A percentile compares a stretch with the other conserved stretches of the same genome.
Evolutionary conservation across 2,888 invertebrate genomes (phyloP).

Genomic region (Melanchra persicariae): DNA sequence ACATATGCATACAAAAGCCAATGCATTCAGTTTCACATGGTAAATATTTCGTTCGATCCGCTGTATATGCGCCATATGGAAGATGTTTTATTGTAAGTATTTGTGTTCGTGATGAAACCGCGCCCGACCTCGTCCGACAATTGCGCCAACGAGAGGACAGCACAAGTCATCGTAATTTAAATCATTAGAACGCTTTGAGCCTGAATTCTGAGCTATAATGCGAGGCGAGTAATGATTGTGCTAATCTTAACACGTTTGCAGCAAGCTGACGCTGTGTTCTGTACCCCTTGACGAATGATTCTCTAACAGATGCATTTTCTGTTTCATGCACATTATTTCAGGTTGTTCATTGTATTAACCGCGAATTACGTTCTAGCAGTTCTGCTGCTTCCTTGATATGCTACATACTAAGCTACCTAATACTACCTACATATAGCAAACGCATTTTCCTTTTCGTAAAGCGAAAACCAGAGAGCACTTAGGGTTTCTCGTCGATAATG

Average conservation of each 20-base stretch:
- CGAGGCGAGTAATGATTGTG: conserved; percentile 49
- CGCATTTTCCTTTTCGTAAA: conserved; percentile 19
- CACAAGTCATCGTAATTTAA: conserved; percentile 86
- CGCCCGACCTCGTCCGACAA: conserved; percentile 84
- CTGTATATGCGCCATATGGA: conserved; percentile 69
- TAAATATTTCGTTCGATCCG: conserved; percentile 40
- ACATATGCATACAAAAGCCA: conserved; percentile 40
- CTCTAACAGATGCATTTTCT: not conserved
- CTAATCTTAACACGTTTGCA: conserved; percentile 47
- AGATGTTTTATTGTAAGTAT: conserved; percentile 78
- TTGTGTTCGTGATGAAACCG: conserved; percentile 85
- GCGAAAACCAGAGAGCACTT: not conserved
- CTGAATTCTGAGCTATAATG: conserved; percentile 50
- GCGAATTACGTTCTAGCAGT: too few species aligned
- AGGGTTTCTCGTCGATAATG: not conserved
- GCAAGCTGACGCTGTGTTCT: not conserved
- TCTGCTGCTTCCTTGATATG: too few species aligned
- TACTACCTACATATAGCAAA: too few species aligned
- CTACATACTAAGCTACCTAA: not conserved
- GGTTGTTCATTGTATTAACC: not conserved
- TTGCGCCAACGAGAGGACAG: conserved; percentile 84
- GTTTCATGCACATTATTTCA: not conserved
- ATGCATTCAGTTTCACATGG: conserved; percentile 49
- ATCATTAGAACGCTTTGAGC: conserved; percentile 76
- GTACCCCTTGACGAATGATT: not conserved